These are phyloP conservation scores for Cephus rjabovi DNA, from an alignment of 2,888 invertebrate species.

Conservation along the genomic window DNA sequence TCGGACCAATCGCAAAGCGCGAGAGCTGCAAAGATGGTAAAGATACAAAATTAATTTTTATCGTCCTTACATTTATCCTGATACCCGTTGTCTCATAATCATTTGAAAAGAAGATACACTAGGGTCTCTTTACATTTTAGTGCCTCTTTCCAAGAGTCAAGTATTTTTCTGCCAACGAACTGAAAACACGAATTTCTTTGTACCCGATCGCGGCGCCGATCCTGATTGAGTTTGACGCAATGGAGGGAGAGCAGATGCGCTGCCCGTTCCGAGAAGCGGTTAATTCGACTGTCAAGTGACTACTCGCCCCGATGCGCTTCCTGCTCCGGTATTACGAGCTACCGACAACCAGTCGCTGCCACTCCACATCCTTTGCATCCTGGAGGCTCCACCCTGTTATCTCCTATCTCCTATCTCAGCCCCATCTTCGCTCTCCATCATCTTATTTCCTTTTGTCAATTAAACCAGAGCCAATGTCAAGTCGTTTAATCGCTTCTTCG, in stretches of 20 bases:
- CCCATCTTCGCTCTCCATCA: background rate
- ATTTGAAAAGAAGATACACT: background rate
- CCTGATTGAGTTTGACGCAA: background rate
- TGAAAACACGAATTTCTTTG: background rate
- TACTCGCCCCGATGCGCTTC: constrained; percentile 42
- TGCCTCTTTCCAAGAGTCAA: background rate
- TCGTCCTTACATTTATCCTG: background rate
- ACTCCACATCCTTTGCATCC: background rate
- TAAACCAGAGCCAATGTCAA: background rate
- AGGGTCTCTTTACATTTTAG: background rate
- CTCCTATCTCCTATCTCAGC: background rate
- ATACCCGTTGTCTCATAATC: background rate
- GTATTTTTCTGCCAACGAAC: background rate
- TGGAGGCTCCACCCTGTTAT: background rate
- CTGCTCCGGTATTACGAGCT: constrained; percentile 53
- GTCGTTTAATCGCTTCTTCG: background rate
- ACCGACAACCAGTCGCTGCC: constrained; percentile 5
- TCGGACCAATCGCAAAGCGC: constrained; percentile 91
- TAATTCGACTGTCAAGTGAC: constrained; percentile 50
- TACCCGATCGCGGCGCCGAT: background rate
- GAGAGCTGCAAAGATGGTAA: constrained; percentile 72
- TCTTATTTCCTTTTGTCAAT: background rate
- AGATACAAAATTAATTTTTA: background rate
- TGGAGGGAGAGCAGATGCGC: constrained; percentile 5
- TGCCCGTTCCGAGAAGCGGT: constrained; percentile 44